A percentile compares a stretch with the other conserved stretches of the same genome.
These are phyloP conservation scores for Pangasius macronema DNA, from an alignment of 2,797 vertebrate genomes.

Conservation along the genomic window DNA sequence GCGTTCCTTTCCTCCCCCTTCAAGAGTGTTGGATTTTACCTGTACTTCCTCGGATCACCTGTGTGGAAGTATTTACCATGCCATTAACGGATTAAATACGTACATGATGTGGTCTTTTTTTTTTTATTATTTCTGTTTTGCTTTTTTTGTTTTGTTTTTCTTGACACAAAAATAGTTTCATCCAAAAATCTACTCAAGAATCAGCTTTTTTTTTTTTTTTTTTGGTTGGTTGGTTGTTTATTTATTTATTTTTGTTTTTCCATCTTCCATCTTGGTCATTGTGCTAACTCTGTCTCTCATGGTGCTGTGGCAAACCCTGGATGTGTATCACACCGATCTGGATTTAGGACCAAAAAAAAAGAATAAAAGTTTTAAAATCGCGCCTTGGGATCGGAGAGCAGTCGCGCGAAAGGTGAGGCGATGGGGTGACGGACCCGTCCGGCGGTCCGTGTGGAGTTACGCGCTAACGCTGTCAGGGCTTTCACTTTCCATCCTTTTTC, in stretches of 20 bases:
- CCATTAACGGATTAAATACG: constrained; percentile 67
- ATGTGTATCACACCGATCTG: constrained; percentile 64
- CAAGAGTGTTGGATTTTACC: constrained; percentile 66
- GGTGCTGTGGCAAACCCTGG: constrained; percentile 60
- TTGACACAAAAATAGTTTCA: constrained; percentile 52
- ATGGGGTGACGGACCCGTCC: constrained; percentile 18
- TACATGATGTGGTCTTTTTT: constrained; percentile 40
- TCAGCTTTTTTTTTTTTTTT: constrained; percentile 25
- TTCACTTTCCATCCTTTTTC: constrained; percentile 40
- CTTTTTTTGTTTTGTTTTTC: constrained; percentile 48
- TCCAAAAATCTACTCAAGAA: constrained; percentile 39
- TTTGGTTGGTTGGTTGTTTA: neutral
- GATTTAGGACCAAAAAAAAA: constrained; percentile 63
- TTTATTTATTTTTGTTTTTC: constrained; percentile 52
- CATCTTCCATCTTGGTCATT: constrained; percentile 69
- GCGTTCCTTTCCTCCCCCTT: constrained; percentile 54
- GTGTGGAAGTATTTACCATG: constrained; percentile 71
- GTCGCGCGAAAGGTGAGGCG: constrained; percentile 30
- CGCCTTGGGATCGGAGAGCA: constrained; percentile 58
- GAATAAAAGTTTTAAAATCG: constrained; percentile 39
- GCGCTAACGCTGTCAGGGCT: constrained; percentile 23
- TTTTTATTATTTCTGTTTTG: constrained; percentile 46
- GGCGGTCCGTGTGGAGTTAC: constrained; percentile 46
- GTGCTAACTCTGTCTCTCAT: constrained; percentile 58
- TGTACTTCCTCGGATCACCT: constrained; percentile 67